Evolutionary conservation across 1,140 invertebrate species (phyloP).

Genomic region (Drosophila nebulosa): DNA sequence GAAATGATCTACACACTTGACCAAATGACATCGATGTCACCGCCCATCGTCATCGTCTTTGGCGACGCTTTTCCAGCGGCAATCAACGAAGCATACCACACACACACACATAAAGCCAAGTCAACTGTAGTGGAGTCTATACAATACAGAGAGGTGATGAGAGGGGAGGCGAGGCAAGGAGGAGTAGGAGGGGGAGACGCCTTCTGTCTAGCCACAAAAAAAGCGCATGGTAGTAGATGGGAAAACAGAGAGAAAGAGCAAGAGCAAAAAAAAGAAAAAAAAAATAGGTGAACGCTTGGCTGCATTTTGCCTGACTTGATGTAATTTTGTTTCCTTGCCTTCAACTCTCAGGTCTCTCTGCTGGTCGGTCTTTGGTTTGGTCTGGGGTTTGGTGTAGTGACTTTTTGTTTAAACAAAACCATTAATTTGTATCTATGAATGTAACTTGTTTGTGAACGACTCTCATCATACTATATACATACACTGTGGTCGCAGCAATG

Average conservation of each 20-base stretch:
- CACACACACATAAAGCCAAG: constrained; percentile 45
- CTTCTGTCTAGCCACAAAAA: constrained; percentile 71
- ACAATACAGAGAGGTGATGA: constrained; percentile 42
- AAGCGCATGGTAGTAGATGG: constrained; percentile 53
- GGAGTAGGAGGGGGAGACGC: too few relatives aligned
- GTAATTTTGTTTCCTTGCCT: constrained; percentile 65
- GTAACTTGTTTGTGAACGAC: constrained; percentile 14
- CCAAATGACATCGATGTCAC: constrained; percentile 32
- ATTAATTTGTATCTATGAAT: constrained; percentile 47
- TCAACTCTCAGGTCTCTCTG: constrained; percentile 18
- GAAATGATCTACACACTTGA: constrained; percentile 33
- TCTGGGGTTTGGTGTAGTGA: not conserved
- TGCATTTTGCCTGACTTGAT: constrained; percentile 75
- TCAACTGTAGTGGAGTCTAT: constrained; percentile 58
- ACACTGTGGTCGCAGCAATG: constrained; percentile 6
- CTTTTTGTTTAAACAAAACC: constrained; percentile 31
- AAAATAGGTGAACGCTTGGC: constrained; percentile 61
- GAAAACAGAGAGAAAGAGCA: constrained; percentile 21
- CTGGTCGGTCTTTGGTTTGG: not conserved
- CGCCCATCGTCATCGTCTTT: constrained; percentile 26
- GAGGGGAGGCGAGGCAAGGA: too few relatives aligned
- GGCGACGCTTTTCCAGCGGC: constrained; percentile 6
- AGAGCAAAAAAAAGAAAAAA: constrained; percentile 12
- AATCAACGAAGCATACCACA: constrained; percentile 62
- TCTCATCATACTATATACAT: constrained; percentile 4